Evolutionary conservation across 2,113 vertebrate genomes (phyloP), one percentile per base, ranked within the genome.

Genomic region (Scomber japonicus): DNA sequence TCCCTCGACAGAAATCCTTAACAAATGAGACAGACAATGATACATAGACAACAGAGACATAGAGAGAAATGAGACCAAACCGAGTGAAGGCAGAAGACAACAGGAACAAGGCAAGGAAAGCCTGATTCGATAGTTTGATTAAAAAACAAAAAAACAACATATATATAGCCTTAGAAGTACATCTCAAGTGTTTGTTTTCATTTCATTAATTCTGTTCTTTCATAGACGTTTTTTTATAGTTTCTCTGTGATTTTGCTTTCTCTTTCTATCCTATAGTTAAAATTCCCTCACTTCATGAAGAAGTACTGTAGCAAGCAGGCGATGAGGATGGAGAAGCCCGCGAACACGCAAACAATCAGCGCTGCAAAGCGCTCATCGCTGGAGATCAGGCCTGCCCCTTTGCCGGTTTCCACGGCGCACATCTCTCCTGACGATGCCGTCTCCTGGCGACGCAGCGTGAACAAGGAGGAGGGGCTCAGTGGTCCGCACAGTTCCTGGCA

Each of bases 291-390:
- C 96, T 99, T 98, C 97, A 99, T 96, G 86, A 98, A 97, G 96
- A 99, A 97, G 95, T 98, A 98, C 81, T 99, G 98, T 85, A 99
- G 93, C 94, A 99, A 95, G 95, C 96, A 99, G 94, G 98, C 98
- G 60, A 99, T 97, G 78, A 99, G 86, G 90, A 99, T 95, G 53
- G 98, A 99, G 84, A 99, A 88, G 81, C 94, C 96, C 10, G 97
- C 97, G 73, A 98, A 98, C 87, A 96, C 96, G 30, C 96, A 94
- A 79, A 99, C 97, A 30, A 99, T 97, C 84, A 99, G 95, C 71
- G 97, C 95, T 0, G 98, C 98, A 16, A 97, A 99, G 91, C 97
- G 97, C 95, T 98, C 97, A 62, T 99, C 98, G 85, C 96, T 97
- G 79, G 96, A 95, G 91, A 97, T 95, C 89, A 95, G 90, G 92